Conservation (phyloP, 2,888 invertebrate genomes). For the Blomia tropicalis region DNA sequence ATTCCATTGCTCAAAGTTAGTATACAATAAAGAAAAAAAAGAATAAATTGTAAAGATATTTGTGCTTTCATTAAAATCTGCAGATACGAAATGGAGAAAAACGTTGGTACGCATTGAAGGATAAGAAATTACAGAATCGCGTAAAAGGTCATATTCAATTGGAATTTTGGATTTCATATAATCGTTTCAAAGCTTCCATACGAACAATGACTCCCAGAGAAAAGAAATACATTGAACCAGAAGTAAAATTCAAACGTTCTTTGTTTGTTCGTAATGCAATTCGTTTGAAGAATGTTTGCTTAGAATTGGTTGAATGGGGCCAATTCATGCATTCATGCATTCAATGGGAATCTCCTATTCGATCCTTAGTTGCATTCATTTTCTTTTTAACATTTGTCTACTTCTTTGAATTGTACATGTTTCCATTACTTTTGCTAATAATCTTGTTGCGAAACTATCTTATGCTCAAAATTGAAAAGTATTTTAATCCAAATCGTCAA, state of each 20-base stretch:
- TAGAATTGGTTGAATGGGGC: constrained; percentile 71
- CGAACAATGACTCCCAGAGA: constrained; percentile 86
- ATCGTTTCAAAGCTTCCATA: constrained; percentile 74
- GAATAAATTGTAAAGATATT: neutral
- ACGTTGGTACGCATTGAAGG: constrained; percentile 88
- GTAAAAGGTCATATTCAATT: constrained; percentile 89
- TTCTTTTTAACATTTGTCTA: constrained; percentile 75
- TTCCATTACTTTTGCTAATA: constrained; percentile 62
- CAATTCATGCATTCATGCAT: constrained; percentile 87
- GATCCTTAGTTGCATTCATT: constrained; percentile 64
- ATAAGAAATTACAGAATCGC: constrained; percentile 69
- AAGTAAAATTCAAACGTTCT: constrained; percentile 85
- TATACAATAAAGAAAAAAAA: too few relatives aligned
- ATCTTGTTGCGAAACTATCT: constrained; percentile 59
- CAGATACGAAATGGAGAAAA: constrained; percentile 74
- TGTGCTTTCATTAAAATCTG: constrained; percentile 11
- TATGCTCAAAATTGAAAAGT: constrained; percentile 36
- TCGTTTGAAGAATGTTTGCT: constrained; percentile 70
- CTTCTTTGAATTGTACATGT: constrained; percentile 88
- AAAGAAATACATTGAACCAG: constrained; percentile 82
- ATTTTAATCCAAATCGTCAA: constrained; percentile 32
- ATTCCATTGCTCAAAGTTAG: constrained; percentile 61
- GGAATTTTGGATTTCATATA: constrained; percentile 82
- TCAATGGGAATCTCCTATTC: constrained; percentile 81
- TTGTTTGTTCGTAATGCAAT: constrained; percentile 77